Conservation (phyloP, 2,113 vertebrate genomes). For the Nothoprocta perdicaria region DNA sequence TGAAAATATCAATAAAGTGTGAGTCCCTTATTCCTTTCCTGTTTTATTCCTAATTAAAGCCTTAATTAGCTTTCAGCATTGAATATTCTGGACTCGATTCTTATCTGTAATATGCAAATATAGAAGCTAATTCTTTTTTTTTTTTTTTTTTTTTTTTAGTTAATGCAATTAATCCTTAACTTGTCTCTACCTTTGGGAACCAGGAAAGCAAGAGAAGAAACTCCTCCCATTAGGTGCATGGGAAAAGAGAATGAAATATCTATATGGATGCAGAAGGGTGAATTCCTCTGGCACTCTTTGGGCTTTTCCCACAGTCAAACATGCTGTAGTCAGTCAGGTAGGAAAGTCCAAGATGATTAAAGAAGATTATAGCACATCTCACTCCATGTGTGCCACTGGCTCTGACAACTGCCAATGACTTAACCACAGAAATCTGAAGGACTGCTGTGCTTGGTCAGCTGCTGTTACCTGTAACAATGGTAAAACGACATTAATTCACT, state of each 20-base stretch:
- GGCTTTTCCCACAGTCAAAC: background rate
- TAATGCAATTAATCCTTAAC: background rate
- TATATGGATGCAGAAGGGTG: background rate
- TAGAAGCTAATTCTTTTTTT: background rate
- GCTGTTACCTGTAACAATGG: background rate
- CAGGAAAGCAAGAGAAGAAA: background rate
- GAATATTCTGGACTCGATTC: background rate
- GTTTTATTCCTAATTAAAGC: slow-evolving; percentile 32
- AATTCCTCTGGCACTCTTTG: background rate
- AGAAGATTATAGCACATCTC: background rate
- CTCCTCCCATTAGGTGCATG: background rate
- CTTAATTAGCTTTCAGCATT: background rate
- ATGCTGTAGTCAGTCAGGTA: background rate
- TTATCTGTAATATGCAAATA: background rate
- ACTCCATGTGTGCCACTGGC: fast-evolving
- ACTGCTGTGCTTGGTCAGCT: background rate
- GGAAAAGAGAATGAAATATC: background rate
- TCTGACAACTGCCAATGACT: background rate
- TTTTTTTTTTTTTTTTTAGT: slow-evolving; percentile 19
- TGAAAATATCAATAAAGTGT: slow-evolving; percentile 12
- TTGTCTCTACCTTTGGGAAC: background rate
- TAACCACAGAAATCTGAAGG: background rate
- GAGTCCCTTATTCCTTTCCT: slow-evolving; percentile 2
- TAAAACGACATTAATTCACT: background rate
- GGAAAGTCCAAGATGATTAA: background rate